A percentile compares a stretch with the other conserved stretches of the same genome.
Conservation (phyloP, 1,140 invertebrate species). For the Ptiloglossa arizonensis region DNA sequence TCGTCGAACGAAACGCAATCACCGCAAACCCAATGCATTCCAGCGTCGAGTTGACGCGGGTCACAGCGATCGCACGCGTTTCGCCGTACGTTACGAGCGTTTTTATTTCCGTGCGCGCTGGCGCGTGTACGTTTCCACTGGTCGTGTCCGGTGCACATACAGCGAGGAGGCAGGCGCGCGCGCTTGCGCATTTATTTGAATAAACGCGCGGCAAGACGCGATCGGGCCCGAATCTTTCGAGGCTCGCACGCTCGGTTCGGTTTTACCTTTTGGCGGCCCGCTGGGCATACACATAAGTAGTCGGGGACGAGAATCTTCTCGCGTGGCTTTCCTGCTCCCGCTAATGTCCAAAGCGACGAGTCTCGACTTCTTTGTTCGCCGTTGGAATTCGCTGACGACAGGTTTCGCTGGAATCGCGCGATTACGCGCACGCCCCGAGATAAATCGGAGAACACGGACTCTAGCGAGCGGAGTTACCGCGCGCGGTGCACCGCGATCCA, state of each 20-base stretch:
- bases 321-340: neutral
- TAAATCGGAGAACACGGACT: conserved; percentile 48
- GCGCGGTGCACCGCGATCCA: conserved; percentile 9
- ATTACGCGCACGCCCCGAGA: conserved; percentile 61
- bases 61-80: too few species aligned
- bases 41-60: too few species aligned
- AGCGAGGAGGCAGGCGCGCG: neutral
- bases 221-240: too few species aligned
- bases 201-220: neutral
- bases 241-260: neutral
- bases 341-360: neutral
- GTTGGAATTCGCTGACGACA: conserved; percentile 70
- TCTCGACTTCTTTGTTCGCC: conserved; percentile 66
- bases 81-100: too few species aligned
- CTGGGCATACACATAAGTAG: neutral
- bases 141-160: too few species aligned
- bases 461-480: neutral
- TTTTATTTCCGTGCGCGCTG: too few species aligned
- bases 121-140: too few species aligned
- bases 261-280: conserved; percentile 1
- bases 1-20: too few species aligned
- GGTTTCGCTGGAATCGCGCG: conserved; percentile 66
- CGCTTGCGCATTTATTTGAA: neutral
- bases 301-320: neutral
- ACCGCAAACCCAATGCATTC: too few species aligned